Evolutionary conservation across 2,113 vertebrate species (phyloP), one percentile per base, ranked within the genome.

Genomic region (Pterocles orientalis): DNA sequence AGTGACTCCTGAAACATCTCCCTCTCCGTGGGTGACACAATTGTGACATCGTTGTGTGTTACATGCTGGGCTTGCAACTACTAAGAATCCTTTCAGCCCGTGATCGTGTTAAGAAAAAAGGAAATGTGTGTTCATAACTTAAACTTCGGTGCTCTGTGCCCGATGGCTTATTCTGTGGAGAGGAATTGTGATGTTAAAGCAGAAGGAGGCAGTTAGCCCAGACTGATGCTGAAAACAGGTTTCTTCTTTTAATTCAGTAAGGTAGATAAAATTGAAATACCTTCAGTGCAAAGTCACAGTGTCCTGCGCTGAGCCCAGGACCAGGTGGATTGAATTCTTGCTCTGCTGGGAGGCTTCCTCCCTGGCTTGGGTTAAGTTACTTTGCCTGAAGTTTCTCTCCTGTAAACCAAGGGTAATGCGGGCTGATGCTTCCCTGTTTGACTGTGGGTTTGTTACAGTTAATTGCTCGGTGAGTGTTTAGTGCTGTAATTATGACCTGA

Each of bases 401-500:
- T 68, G 34, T 92, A 60, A 82, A 92, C 82, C 29, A 75, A 75
- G 64, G 39, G 61, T 90, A 71, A 61, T 0, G 2, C 2, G 25
- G 72, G 77, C 57, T 94, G 77, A 53, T 87, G 62, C 86, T 87
- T 91, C 77, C 36, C 65, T 94, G 4, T 93, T 91, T 62, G 81
- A 84, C 80, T 86, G 76, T 71, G 75, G 53, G 50, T 94, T 95
- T 89, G 80, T 91, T 95, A 76, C 58, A 94, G 86, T 78, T 96
- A 94, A 96, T 97, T 94, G 83, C 86, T 82, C 89, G 69, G 70
- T 83, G 80, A 88, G 56, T 82, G 78, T 84, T 94, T 94, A 92
- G 66, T 92, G 70, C 70, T 70, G 70, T 85, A 89, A 94, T 96
- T 95, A 95, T 66, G 58, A 94, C 85, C 62, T 26, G 58, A 95